Evolutionary conservation across 2,888 invertebrate genomes (phyloP).

Genomic region (Meandrusa payeni): DNA sequence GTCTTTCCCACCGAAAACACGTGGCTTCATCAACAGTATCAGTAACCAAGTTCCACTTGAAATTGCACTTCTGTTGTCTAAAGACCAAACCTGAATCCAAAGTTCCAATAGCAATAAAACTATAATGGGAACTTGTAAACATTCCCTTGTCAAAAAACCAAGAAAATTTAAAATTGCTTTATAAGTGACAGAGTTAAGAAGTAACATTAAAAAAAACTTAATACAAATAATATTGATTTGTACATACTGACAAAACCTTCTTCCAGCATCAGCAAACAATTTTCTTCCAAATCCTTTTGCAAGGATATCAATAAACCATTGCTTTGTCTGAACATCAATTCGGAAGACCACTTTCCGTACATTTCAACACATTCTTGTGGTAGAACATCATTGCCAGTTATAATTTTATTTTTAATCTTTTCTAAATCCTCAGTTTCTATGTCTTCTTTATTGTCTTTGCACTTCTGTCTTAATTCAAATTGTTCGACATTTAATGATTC

Average conservation of each 20-base stretch:
- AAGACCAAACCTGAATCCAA: too few relatives aligned
- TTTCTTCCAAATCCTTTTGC: conserved; percentile 61
- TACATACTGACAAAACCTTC: conserved; percentile 64
- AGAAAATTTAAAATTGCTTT: too few relatives aligned
- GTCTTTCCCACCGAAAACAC: too few relatives aligned
- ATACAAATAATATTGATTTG: conserved; percentile 8
- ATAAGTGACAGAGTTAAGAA: too few relatives aligned
- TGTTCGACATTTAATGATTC: conserved; percentile 61
- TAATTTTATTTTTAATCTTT: conserved; percentile 51
- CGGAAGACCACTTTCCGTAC: conserved; percentile 65
- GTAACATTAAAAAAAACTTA: conserved; percentile 7
- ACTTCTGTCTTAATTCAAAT: conserved; percentile 48
- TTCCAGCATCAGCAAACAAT: conserved; percentile 59
- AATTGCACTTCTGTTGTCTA: too few relatives aligned
- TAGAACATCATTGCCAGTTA: conserved; percentile 58
- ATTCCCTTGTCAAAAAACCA: too few relatives aligned
- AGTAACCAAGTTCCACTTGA: too few relatives aligned
- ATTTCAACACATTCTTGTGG: conserved; percentile 54
- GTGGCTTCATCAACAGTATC: too few relatives aligned
- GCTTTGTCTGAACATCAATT: conserved; percentile 71
- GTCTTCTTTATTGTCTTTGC: conserved; percentile 37
- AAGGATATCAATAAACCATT: conserved; percentile 57
- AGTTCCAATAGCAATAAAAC: too few relatives aligned
- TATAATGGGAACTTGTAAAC: too few relatives aligned
- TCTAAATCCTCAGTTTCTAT: conserved; percentile 40